Base-by-base conservation (phyloP, 2,113 vertebrate species). In the Empidonax alnorum region DNA sequence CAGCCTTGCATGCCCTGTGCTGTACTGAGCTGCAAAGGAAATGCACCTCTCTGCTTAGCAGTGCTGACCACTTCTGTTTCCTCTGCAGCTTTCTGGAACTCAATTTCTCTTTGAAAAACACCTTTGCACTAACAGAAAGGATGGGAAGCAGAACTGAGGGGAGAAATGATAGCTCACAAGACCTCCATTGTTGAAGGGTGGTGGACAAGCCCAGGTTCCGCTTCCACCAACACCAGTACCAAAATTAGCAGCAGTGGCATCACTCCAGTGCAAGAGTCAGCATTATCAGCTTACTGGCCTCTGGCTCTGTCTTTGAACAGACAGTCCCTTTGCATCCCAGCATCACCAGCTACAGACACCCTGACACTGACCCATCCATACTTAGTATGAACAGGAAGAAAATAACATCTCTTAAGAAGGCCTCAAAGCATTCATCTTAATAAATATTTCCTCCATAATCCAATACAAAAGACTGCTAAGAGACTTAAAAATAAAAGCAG, bases 401-500 rank as follows among this genome's bases (percentile, higher is more conserved):
- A 78, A 69, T 18, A 74, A 14, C 23, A 53, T 14, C 25, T 41
- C 22, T 71, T 46, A 55, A 30, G 20, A 76, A 46, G 25, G n/a
- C 22, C 28, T 53, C 53, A 65, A 94, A 67, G 25, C n/a, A 78
- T 65, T 72, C 14, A 58, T 22, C 59, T 82, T 74, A 55, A 52
- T 59, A 89, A 79, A 23, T 56, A 76, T 33, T 91, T 67, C 28
- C 49, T 63, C 49, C n/a, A 73, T 52, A 61, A 78, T 53, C 65
- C 46, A 68, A 47, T 15, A 22, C 9, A 44, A 47, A 72, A 91
- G 20, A 67, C 1, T 78, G 16, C 61, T 49, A 47, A 75, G 10
- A 90, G 24, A 55, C 53, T 19, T 93, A 71, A 27, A 66, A 52
- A 65, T 73, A 84, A 95, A 93, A 74, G 28, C 66, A 78, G 49